These are phyloP conservation scores for Chrysopilus asiliformis DNA, from an alignment of 2,888 invertebrate species.

Conservation along the genomic window DNA sequence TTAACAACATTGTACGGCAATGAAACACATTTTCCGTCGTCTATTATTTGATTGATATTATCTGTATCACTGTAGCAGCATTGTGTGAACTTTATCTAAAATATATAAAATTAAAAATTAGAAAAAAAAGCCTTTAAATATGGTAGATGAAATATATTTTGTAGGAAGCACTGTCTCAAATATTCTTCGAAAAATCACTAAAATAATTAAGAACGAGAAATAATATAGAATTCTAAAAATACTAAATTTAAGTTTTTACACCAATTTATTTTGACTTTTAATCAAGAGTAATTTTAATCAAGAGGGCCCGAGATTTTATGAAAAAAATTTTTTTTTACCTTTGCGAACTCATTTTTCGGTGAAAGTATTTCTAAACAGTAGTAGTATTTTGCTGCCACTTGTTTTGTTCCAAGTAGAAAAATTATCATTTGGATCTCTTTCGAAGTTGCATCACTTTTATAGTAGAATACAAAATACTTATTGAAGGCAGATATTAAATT, in stretches of 20 bases:
- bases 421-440: conserved; percentile 2
- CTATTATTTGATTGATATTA: conserved; percentile 5
- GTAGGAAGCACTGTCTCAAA: too few relatives aligned
- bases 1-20: conserved; percentile 2
- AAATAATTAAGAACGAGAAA: too few relatives aligned
- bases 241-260: too few relatives aligned
- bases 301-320: too few relatives aligned
- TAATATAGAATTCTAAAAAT: too few relatives aligned
- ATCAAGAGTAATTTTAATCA: neutral
- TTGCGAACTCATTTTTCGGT: neutral
- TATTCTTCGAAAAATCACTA: too few relatives aligned
- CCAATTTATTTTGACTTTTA: too few relatives aligned
- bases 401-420: conserved; percentile 1
- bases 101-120: neutral
- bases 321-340: too few relatives aligned
- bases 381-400: conserved; percentile 1
- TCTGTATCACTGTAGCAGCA: conserved; percentile 5
- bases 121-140: neutral
- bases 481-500: conserved; percentile 4
- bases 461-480: conserved; percentile 4
- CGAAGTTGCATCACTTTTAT: neutral
- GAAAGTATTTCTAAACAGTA: neutral
- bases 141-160: too few relatives aligned
- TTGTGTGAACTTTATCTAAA: conserved; percentile 8
- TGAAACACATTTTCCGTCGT: conserved; percentile 4